Percentiles rank a stretch among this genome's conserved stretches.
phyloP scores from a whole-genome alignment of 2,797 vertebrate species.

The Caiman crocodilus region DNA sequence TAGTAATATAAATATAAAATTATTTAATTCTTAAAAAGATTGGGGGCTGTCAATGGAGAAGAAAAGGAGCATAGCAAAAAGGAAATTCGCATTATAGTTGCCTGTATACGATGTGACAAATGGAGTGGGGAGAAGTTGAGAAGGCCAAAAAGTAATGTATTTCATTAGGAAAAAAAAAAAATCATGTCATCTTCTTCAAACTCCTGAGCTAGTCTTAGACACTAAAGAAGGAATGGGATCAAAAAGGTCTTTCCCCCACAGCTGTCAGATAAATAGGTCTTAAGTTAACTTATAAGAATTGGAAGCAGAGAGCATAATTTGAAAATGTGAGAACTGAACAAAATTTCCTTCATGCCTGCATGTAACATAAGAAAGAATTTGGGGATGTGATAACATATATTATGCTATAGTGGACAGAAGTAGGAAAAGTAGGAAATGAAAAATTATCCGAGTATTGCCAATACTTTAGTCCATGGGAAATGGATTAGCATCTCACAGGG shows the following conservation, averaged over 20 bases:
- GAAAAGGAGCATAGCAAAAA: not conserved
- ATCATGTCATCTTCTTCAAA: not conserved
- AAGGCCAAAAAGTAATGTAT: not conserved
- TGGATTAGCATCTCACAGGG: no score
- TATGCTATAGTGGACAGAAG: no score
- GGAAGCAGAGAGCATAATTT: not conserved
- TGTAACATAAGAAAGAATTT: not conserved
- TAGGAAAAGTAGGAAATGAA: not conserved
- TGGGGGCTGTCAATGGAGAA: not conserved
- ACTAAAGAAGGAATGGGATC: not conserved
- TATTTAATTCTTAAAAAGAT: slow-evolving; percentile 8
- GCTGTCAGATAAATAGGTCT: not conserved
- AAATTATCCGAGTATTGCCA: not conserved
- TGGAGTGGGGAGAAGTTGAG: not conserved
- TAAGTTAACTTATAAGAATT: not conserved
- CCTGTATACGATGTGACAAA: not conserved
- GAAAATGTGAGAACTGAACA: not conserved
- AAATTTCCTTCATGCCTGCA: not conserved
- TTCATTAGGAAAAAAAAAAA: not conserved
- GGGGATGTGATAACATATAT: not conserved
- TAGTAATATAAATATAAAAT: not conserved
- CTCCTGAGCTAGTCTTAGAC: not conserved
- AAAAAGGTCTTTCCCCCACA: not conserved
- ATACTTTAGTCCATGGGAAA: not conserved
- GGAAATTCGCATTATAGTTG: not conserved